Percentiles rank a stretch among this genome's conserved stretches.
Evolutionary conservation across 1,140 invertebrate species (phyloP).

Genomic region (Bradynema listronoti): DNA sequence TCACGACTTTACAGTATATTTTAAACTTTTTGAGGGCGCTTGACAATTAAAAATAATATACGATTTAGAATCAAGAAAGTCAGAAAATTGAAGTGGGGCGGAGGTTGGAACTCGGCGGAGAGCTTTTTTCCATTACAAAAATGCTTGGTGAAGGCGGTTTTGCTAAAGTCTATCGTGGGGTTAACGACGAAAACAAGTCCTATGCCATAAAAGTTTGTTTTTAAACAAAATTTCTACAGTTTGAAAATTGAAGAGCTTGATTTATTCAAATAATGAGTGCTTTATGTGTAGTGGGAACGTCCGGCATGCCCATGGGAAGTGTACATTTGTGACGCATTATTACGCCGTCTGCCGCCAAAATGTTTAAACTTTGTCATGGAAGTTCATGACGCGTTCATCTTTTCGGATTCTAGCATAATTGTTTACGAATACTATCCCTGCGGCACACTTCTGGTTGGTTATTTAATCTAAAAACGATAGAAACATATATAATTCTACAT

Average conservation of each 20-base stretch:
- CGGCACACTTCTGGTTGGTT: slow-evolving; percentile 29
- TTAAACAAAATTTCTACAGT: neutral
- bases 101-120: slow-evolving; percentile 28
- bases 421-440: slow-evolving; percentile 37
- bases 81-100: slow-evolving; percentile 21
- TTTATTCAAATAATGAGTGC: slow-evolving; percentile 3
- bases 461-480: too few species aligned
- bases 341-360: neutral
- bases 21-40: neutral
- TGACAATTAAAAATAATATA: neutral
- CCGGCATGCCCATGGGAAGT: slow-evolving; percentile 41
- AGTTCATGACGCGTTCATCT: slow-evolving; percentile 35
- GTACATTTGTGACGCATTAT: slow-evolving; percentile 31
- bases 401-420: slow-evolving; percentile 33
- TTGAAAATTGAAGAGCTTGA: neutral
- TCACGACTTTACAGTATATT: slow-evolving; percentile 18
- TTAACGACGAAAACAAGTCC: slow-evolving; percentile 22
- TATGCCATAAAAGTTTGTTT: slow-evolving; percentile 36
- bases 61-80: slow-evolving; percentile 25
- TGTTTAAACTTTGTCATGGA: slow-evolving; percentile 31
- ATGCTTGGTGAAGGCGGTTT: slow-evolving; percentile 37
- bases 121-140: slow-evolving; percentile 28
- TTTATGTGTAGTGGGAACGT: slow-evolving; percentile 27
- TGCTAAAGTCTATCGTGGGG: slow-evolving; percentile 29
- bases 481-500: neutral